These are phyloP conservation scores for Mormyrus proboscirostris DNA, from an alignment of 2,797 vertebrate genomes.

Conservation along the genomic window DNA sequence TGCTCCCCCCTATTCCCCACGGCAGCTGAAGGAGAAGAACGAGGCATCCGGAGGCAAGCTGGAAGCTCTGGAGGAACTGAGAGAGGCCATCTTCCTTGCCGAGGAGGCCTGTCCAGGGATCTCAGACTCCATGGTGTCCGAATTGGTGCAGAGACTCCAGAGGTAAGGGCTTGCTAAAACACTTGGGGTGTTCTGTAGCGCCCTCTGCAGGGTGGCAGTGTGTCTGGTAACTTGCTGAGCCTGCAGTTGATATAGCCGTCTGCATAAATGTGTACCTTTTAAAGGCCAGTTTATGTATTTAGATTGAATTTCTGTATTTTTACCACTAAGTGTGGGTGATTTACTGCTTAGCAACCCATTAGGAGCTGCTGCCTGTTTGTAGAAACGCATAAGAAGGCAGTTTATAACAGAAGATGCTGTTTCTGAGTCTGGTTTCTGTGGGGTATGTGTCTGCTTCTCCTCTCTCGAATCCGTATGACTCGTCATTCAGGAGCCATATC, in stretches of 20 bases:
- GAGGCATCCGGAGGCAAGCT: constrained; percentile 78
- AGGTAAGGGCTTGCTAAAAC: constrained; percentile 58
- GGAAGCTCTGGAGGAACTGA: constrained; percentile 83
- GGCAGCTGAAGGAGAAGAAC: constrained; percentile 82
- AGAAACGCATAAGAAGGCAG: neutral
- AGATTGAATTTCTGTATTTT: neutral
- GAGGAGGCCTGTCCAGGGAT: constrained; percentile 89
- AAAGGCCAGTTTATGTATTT: neutral
- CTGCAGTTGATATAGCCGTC: neutral
- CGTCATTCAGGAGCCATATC: neutral
- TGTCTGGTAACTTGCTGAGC: neutral
- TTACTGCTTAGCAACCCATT: neutral
- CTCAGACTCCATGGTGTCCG: constrained; percentile 84
- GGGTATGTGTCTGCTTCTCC: neutral
- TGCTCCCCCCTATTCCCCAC: neutral
- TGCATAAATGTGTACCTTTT: neutral
- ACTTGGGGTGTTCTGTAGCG: neutral
- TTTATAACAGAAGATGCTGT: neutral
- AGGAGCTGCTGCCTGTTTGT: neutral
- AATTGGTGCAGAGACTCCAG: constrained; percentile 86
- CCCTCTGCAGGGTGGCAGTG: neutral
- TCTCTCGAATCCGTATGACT: neutral
- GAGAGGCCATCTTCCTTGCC: constrained; percentile 81
- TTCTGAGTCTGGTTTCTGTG: neutral
- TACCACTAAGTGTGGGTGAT: neutral